Conservation (phyloP, 2,888 invertebrate genomes). For the Anorthoa munda region DNA sequence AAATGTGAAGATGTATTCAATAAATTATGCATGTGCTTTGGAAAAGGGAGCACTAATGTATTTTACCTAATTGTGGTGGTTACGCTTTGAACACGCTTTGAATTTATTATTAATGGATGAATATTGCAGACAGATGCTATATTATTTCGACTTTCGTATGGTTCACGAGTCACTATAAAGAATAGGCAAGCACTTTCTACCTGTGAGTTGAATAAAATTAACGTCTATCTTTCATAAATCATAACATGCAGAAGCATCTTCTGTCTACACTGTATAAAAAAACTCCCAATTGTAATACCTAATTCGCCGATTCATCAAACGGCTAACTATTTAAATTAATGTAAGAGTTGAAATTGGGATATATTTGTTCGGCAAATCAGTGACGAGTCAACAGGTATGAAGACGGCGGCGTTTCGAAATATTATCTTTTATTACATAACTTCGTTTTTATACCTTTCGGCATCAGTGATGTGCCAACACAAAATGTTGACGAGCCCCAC, state of each 20-base stretch:
- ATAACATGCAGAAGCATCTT: background rate
- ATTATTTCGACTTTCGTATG: background rate
- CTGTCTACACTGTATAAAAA: background rate
- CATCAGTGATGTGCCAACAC: background rate
- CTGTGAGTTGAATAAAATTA: too few species aligned
- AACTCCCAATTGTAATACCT: too few species aligned
- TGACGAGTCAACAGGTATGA: background rate
- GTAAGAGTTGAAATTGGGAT: background rate
- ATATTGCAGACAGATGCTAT: background rate
- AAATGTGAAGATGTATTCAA: conserved; percentile 5
- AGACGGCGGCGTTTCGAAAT: too few species aligned
- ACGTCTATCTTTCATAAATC: too few species aligned
- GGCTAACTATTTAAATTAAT: background rate
- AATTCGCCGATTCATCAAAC: too few species aligned
- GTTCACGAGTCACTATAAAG: background rate
- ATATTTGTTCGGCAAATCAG: background rate
- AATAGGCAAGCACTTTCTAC: background rate
- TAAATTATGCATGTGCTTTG: background rate
- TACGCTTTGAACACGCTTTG: conserved; percentile 8
- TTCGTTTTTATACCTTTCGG: background rate
- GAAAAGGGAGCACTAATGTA: background rate
- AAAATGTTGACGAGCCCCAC: conserved; percentile 54
- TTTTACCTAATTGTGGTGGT: background rate
- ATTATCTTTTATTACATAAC: too few species aligned
- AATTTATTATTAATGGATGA: background rate